Percentiles rank a stretch among this genome's conserved stretches.
phyloP scores from a whole-genome alignment of 2,888 invertebrate genomes.

The Archaeoteleia sp. region DNA sequence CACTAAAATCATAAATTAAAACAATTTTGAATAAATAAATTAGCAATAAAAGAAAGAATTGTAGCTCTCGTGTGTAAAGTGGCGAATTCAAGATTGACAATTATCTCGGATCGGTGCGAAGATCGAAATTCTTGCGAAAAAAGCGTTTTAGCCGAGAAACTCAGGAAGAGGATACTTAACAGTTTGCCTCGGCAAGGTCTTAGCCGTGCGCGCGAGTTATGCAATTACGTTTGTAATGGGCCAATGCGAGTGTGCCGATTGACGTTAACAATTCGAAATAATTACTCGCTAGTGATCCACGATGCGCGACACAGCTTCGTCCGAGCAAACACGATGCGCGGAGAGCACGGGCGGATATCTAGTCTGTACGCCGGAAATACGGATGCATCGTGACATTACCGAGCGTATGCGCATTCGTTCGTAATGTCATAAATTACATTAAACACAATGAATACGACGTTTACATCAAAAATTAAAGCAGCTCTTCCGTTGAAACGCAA shows the following conservation, averaged over 20 bases:
- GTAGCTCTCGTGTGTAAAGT: too few species aligned
- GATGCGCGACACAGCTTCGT: constrained; percentile 33
- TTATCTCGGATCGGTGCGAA: constrained; percentile 34
- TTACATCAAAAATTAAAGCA: constrained; percentile 18
- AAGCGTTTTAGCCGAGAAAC: constrained; percentile 27
- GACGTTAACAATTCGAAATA: constrained; percentile 43
- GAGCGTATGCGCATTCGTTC: constrained; percentile 31
- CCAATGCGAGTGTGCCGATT: constrained; percentile 40
- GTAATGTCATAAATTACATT: constrained; percentile 38
- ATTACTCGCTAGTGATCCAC: constrained; percentile 38
- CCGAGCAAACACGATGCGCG: constrained; percentile 14
- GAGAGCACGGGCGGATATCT: constrained; percentile 24
- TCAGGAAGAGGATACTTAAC: constrained; percentile 46
- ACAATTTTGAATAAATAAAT: too few species aligned
- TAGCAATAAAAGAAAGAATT: too few species aligned
- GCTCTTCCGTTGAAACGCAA: constrained; percentile 24
- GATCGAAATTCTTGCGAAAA: constrained; percentile 43
- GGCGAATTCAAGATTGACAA: constrained; percentile 12
- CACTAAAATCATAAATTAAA: too few species aligned
- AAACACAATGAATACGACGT: constrained; percentile 31
- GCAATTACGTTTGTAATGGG: constrained; percentile 45
- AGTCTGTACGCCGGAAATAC: constrained; percentile 39
- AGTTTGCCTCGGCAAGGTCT: constrained; percentile 42
- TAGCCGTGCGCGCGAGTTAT: constrained; percentile 36
- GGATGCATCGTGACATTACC: constrained; percentile 22